phyloP scores from a whole-genome alignment of 2,888 invertebrate species.

The Camponotus fellah region DNA sequence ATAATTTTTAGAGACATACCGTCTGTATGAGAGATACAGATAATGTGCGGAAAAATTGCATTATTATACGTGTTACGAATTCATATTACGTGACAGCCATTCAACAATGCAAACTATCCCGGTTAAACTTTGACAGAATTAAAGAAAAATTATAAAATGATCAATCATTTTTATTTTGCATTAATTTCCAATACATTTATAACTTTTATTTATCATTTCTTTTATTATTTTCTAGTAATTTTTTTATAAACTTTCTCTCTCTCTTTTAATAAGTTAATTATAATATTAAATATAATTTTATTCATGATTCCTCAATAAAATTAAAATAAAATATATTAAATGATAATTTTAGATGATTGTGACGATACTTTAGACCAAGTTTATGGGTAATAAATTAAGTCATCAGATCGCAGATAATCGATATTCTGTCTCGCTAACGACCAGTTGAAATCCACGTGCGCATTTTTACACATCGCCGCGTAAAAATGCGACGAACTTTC shows the following conservation, averaged over 20 bases:
- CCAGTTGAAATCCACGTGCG: constrained; percentile 26
- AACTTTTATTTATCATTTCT: not conserved
- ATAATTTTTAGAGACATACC: not conserved
- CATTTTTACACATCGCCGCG: constrained; percentile 47
- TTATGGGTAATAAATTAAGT: not conserved
- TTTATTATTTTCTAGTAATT: constrained; percentile 7
- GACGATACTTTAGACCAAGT: not conserved
- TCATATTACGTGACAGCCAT: not conserved
- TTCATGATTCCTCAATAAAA: not conserved
- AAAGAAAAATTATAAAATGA: not conserved
- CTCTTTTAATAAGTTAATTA: not conserved
- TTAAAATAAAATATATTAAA: not conserved
- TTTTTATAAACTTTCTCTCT: not conserved
- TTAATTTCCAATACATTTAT: not conserved
- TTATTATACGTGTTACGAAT: not conserved
- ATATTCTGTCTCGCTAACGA: constrained; percentile 7
- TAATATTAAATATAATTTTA: not conserved
- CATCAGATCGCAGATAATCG: not conserved
- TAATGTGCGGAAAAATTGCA: not conserved
- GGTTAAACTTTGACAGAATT: not conserved
- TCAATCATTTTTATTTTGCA: not conserved
- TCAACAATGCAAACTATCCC: not conserved
- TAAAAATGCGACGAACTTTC: constrained; percentile 43
- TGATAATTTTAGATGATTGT: not conserved
- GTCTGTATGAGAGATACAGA: not conserved